Base-by-base conservation (phyloP, 2,888 invertebrate species). In the Oligia fasciuncula region DNA sequence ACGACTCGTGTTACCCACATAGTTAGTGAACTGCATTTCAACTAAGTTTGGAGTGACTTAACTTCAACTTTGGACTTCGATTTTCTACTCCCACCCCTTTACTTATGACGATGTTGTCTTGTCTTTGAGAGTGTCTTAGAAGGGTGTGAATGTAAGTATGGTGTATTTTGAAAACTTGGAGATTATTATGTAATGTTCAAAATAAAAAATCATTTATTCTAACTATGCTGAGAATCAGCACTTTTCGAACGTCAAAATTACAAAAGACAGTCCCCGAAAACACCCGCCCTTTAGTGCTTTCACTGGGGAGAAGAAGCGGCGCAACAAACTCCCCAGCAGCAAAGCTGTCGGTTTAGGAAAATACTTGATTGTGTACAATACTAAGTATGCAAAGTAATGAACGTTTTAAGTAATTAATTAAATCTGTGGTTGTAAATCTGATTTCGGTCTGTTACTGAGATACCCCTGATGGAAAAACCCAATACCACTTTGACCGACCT, bases 11-110 rank as follows among this genome's bases (percentile, higher is more conserved):
- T 81, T 83, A 77, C 83, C 86, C 83, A 65, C 87, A 80, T 82
- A 86, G 86, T 88, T 88, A 88, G 85, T 60, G 79, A 88, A 88
- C 85, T 88, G 82, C 85, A 83, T 80, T 77, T 75, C 63, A 82
- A 81, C 80, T 46, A 83, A 79, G 79, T 79, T 82, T 67, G 69
- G 43, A 77, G 71, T 63, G 68, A 77, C 75, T 65, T 70, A 76
- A 23, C 63, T 78, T 57, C 65, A 54, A 79, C 76, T 83, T 86
- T 76, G 46, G 77, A 73, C 75, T 79, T 74, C 70, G 76, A 75
- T 80, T 81, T 76, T 77, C 72, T 65, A 75, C 62, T 46, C 67
- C 51, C 72, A 19, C n/a, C 19, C n/a, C 60, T 75, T 73, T 76
- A 69, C 74, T 68, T 69, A 66, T 35, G 66, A 77, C 14, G 35